Evolutionary conservation across 2,113 vertebrate species (phyloP), one percentile per base, ranked within the genome.

Genomic region (Alaudala cheleensis): DNA sequence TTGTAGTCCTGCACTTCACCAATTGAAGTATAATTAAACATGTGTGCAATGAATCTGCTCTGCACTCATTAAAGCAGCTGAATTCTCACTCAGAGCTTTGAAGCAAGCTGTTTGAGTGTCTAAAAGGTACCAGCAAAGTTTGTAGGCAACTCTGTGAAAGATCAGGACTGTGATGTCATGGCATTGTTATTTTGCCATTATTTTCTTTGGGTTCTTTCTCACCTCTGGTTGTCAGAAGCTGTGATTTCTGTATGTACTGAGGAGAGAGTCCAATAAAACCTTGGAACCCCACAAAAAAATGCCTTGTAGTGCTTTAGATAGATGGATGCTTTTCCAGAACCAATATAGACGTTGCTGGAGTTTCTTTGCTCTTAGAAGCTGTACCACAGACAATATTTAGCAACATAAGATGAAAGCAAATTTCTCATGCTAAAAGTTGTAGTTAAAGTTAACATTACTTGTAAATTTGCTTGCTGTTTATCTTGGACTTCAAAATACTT

Each of bases 161-260:
- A 61, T n/a, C 24, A 19, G 33, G 69, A n/a, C 5, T 70, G 51
- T 77, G 73, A 88, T 53, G 50, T 47, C 54, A 47, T 44, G 71
- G 24, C 57, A 25, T 69, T 90, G 12, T 33, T 71, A 54, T 80
- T 87, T 86, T 66, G 50, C 49, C 14, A 4, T 79, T 82, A n/a
- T 95, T 94, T 85, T 90, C 57, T 77, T 47, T 50, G 81, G 23
- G n/a, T 72, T 88, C 62, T 91, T 88, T 92, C 24, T 62, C 12
- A 39, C 54, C 14, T 57, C 58, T 88, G 24, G 10, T 62, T 69
- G 33, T 74, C 17, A 34, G 39, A 64, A 58, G 44, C 20, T 77
- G 44, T n/a, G 57, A 9, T 40, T 65, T 67, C 64, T 78, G 5
- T 49, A 23, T 57, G n/a, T 6, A 0, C 3, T 83, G 67, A 23